Conservation (phyloP, 2,888 invertebrate species). For the Ypsolopha sequella region DNA sequence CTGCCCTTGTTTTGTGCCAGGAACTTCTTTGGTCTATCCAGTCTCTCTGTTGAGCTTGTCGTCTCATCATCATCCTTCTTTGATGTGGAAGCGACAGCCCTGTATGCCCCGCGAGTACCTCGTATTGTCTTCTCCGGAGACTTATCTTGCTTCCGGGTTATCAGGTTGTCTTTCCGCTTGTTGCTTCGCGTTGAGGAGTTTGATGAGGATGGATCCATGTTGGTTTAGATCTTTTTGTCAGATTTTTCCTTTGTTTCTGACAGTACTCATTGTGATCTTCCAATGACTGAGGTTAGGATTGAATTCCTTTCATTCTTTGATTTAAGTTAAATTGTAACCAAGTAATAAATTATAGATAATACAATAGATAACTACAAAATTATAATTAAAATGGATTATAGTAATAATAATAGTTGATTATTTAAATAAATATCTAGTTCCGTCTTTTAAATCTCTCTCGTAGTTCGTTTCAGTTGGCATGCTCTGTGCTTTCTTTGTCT, state of each 20-base stretch:
- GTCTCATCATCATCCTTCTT: slow-evolving; percentile 51
- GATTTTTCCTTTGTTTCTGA: too few relatives aligned
- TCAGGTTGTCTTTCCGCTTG: slow-evolving; percentile 63
- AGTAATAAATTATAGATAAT: slow-evolving; percentile 8
- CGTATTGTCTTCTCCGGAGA: slow-evolving; percentile 64
- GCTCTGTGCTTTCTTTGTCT: slow-evolving; percentile 27
- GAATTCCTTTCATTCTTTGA: neutral
- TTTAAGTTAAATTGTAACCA: neutral
- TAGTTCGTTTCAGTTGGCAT: slow-evolving; percentile 38
- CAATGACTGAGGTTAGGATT: neutral
- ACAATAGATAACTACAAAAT: slow-evolving; percentile 24
- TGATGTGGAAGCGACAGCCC: slow-evolving; percentile 53
- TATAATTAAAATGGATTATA: slow-evolving; percentile 30
- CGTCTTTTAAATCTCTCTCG: slow-evolving; percentile 68
- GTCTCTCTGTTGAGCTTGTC: slow-evolving; percentile 53
- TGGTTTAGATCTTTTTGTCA: slow-evolving; percentile 24
- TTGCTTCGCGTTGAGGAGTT: slow-evolving; percentile 49
- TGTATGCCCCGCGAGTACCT: slow-evolving; percentile 56
- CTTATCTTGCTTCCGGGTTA: slow-evolving; percentile 64
- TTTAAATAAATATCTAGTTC: slow-evolving; percentile 58
- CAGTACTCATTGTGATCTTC: slow-evolving; percentile 8
- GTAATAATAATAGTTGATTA: slow-evolving; percentile 32
- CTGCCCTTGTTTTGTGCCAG: slow-evolving; percentile 54
- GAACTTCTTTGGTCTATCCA: slow-evolving; percentile 66
- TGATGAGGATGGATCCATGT: slow-evolving; percentile 43